Evolutionary conservation across 2,888 invertebrate genomes (phyloP), one percentile per base, ranked within the genome.

Genomic region (Plemyria rubiginata): DNA sequence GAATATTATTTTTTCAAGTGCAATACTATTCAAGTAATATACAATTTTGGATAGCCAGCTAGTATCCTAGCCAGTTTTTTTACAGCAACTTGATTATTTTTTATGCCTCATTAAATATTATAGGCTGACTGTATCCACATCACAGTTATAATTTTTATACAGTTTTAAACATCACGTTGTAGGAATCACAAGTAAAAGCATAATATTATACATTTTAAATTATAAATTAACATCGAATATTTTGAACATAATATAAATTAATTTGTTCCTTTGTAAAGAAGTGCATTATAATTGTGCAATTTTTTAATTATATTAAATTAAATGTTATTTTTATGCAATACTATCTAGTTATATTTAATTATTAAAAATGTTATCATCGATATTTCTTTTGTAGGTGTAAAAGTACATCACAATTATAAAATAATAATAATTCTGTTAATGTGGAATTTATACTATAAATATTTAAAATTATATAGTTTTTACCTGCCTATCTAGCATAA

Each of bases 211-310:
- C 15, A 4, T 48, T 32, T 41, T 9, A 45, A 51, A 62, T 60
- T 43, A 52, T 57, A 15, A 55, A 40, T 7, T 48, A 57, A 50
- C 57, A 57, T 65, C 54, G 50, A 65, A 65, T 60, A 60, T 60
- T 46, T 53, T 41, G 2, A 50, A 51, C 32, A 40, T 45, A 16
- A 54, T 50, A 62, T 53, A 3, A 57, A 57, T 56, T 48, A 43
- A 54, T 58, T 51, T 49, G 65, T 65, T 62, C 62, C 62, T 65
- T 62, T 59, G 43, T 50, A 61, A 65, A 53, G 16, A 46, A 55
- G 65, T 66, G 62, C 66, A 66, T 66, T 60, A 62, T 15, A 49
- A 12, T 15, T 2, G 60, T 66, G 66, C 62, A 66, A 62, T 65
- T 32, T 43, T 64, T 56, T 61, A 36, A 57, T 46, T 41, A 43